A percentile compares a stretch with the other conserved stretches of the same genome.
These are phyloP conservation scores for Heteropelma amictum DNA, from an alignment of 2,888 invertebrate species.

Conservation along the genomic window DNA sequence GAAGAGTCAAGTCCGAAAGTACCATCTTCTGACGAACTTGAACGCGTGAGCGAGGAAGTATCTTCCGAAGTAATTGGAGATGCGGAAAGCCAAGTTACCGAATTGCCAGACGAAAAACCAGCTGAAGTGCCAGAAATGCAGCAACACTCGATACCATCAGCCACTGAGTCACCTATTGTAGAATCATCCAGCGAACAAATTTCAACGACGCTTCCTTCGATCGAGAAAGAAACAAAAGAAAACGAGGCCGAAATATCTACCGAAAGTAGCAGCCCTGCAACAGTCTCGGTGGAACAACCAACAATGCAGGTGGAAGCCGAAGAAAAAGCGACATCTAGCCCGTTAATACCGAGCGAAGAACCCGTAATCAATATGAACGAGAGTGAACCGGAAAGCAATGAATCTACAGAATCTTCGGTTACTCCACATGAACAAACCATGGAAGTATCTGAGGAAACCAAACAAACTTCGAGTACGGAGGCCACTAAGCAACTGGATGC, in stretches of 20 bases:
- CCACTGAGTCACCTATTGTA: constrained; percentile 15
- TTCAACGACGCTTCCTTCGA: constrained; percentile 31
- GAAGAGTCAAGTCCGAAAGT: constrained; percentile 56
- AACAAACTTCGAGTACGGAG: background rate
- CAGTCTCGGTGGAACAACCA: background rate
- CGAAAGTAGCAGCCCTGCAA: constrained; percentile 2
- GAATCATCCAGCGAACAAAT: constrained; percentile 30
- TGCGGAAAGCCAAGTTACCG: constrained; percentile 34
- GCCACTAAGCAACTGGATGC: background rate
- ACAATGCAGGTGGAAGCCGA: background rate
- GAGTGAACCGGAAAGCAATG: constrained; percentile 6
- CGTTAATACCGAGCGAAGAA: constrained; percentile 9
- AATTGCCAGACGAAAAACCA: constrained; percentile 18
- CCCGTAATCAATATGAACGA: background rate
- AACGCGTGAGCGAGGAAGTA: constrained; percentile 48
- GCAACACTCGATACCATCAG: constrained; percentile 26
- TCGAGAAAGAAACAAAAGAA: constrained; percentile 26
- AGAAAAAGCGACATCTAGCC: background rate
- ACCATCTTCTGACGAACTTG: constrained; percentile 48
- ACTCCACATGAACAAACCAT: too few species aligned
- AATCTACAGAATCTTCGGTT: background rate
- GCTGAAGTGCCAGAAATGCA: constrained; percentile 17
- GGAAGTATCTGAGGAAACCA: constrained; percentile 26
- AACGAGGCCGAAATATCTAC: constrained; percentile 12
- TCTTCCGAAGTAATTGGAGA: constrained; percentile 58